Percentiles rank a stretch among this genome's conserved stretches.
phyloP scores from a whole-genome alignment of 2,888 invertebrate genomes.

The Harpagoxenus sublaevis region DNA sequence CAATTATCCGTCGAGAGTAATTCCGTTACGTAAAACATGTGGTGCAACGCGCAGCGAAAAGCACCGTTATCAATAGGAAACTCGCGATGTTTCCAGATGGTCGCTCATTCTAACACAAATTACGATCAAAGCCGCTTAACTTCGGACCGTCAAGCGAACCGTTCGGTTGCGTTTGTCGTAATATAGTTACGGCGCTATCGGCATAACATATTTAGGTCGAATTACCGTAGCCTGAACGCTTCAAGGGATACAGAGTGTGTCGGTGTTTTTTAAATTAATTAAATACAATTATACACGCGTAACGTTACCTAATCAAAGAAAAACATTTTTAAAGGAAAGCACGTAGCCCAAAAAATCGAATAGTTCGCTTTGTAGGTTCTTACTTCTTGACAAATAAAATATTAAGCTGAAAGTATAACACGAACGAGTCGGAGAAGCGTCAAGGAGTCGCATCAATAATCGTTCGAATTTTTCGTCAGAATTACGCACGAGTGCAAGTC shows the following conservation, averaged over 20 bases:
- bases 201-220: neutral
- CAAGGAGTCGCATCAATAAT: neutral
- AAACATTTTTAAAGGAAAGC: neutral
- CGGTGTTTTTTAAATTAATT: constrained; percentile 4
- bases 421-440: neutral
- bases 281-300: neutral
- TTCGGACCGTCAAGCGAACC: neutral
- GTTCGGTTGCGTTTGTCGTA: constrained; percentile 4
- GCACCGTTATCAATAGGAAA: neutral
- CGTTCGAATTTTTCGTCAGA: neutral
- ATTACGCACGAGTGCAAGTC: neutral
- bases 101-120: constrained; percentile 16
- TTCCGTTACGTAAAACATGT: constrained; percentile 1
- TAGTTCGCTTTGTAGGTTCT: neutral
- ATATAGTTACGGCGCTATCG: neutral
- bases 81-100: constrained; percentile 17
- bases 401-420: neutral
- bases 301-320: neutral
- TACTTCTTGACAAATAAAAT: neutral
- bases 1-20: neutral
- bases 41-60: neutral
- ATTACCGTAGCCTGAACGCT: neutral
- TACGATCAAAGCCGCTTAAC: constrained; percentile 40
- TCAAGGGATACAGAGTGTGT: neutral
- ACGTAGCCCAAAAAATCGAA: no score